Evolutionary conservation across 2,888 invertebrate species (phyloP).

Genomic region (Trichopoda pennipes): DNA sequence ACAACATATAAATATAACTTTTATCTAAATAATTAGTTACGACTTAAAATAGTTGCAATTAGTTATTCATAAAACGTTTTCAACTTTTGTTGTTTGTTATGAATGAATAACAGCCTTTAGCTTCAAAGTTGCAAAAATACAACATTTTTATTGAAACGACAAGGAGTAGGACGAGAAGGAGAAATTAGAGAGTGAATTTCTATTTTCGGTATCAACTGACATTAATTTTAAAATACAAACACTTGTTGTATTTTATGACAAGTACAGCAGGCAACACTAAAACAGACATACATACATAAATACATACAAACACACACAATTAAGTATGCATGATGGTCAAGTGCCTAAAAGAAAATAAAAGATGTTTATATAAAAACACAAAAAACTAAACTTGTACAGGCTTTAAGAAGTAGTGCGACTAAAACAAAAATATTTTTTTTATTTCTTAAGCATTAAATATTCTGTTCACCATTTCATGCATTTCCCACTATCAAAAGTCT

Average conservation of each 20-base stretch:
- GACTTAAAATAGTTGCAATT: constrained; percentile 13
- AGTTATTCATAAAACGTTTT: constrained; percentile 11
- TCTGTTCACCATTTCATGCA: too few relatives aligned
- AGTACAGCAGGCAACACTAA: too few relatives aligned
- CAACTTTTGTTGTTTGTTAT: constrained; percentile 2
- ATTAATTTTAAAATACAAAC: constrained; percentile 18
- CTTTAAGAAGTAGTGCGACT: background rate
- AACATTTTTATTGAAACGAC: constrained; percentile 5
- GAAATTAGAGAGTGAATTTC: too few relatives aligned
- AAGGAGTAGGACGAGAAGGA: background rate
- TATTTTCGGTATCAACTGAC: background rate
- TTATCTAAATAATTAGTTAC: background rate
- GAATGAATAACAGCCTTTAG: background rate
- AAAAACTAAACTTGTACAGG: background rate
- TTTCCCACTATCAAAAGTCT: too few relatives aligned
- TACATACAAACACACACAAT: background rate
- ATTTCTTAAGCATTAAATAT: too few relatives aligned
- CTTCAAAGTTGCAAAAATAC: constrained; percentile 1
- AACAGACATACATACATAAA: background rate
- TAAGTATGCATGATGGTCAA: constrained; percentile 31
- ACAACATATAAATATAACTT: background rate
- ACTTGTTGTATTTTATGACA: constrained; percentile 21
- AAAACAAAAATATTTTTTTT: background rate
- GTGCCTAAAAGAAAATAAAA: background rate
- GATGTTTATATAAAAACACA: constrained; percentile 9